Evolutionary conservation across 35 echinoderm and acorn worm species (phyloP), one percentile per base, ranked within the genome.

Genomic region (Ophiothrix spiculata): DNA sequence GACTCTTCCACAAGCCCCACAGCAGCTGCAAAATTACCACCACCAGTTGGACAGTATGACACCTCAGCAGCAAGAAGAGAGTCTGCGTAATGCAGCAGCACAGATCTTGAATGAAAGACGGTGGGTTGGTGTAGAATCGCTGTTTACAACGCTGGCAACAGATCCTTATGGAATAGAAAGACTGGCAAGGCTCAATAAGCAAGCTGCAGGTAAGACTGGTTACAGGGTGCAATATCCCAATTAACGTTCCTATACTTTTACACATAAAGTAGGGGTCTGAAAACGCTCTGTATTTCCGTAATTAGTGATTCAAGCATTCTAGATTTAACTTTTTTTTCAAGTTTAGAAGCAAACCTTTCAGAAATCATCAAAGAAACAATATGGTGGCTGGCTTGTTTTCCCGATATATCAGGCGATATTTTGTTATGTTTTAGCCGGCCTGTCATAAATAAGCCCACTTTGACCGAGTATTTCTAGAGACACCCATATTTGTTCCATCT

Each of bases 161-260:
- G 95, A 98, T 83, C 82, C 88, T 0, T 94, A 88, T 45, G 87
- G 92, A 63, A 94, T 99, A 86, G 96, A 99, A 56, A 90, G 90
- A 82, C 75, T 99, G 32, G 96, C 96, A 37, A 91, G 79, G 60
- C 89, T 94, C n/a, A 94, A 91, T 45, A 91, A 92, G 84, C 92
- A 99, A 75, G 92, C 91, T 54, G 96, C 96, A 49, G 86, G 96
- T 99, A 83, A 87, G 56, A 8, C 8, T 8, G 21, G 45, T 8
- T 11, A 11, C 8, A 54, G 45, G 45, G 45, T 8, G 45, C 45
- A 54, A 54, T 54, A 11, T 54, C 45, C 45, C 45, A 21, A 54
- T 54, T 8, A 21, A 21, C 21, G 45, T 21, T 11, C 8, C 45
- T 11, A 54, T 11, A n/a, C n/a, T n/a, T n/a, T n/a, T n/a, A n/a